These are phyloP conservation scores for Gymnarchus niloticus DNA, from an alignment of 2,113 vertebrate species.

Conservation along the genomic window DNA sequence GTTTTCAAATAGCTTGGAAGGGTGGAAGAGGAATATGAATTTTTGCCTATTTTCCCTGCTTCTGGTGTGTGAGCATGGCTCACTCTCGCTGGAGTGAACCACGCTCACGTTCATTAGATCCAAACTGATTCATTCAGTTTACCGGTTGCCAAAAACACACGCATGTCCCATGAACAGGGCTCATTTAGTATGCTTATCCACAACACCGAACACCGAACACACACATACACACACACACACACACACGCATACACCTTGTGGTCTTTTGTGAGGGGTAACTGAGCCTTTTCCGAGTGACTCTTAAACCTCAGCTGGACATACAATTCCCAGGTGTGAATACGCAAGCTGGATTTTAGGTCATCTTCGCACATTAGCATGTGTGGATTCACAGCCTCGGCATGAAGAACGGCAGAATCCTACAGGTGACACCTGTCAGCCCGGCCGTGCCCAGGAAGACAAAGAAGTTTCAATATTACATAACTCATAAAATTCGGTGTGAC, in stretches of 20 bases:
- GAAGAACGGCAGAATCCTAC: not conserved
- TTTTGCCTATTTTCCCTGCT: too few relatives aligned
- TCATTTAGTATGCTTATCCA: too few relatives aligned
- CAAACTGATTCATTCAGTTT: too few relatives aligned
- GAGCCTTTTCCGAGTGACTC: not conserved
- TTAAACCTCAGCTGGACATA: not conserved
- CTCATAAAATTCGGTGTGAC: not conserved
- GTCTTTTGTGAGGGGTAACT: not conserved
- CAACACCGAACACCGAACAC: too few relatives aligned
- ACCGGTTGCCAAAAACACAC: too few relatives aligned
- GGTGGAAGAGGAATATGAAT: too few relatives aligned
- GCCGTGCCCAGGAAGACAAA: not conserved
- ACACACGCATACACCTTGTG: not conserved
- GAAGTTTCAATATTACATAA: not conserved
- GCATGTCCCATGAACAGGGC: too few relatives aligned
- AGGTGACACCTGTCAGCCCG: not conserved
- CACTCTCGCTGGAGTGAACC: too few relatives aligned
- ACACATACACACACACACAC: too few relatives aligned
- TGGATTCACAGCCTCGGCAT: not conserved
- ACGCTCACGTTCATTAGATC: too few relatives aligned
- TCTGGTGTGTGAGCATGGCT: too few relatives aligned
- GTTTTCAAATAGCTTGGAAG: too few relatives aligned
- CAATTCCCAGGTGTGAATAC: not conserved
- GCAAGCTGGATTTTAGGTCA: not conserved
- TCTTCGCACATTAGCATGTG: not conserved